Evolutionary conservation across 2,888 invertebrate species (phyloP), one percentile per base, ranked within the genome.

Genomic region (Spisula subtruncata): DNA sequence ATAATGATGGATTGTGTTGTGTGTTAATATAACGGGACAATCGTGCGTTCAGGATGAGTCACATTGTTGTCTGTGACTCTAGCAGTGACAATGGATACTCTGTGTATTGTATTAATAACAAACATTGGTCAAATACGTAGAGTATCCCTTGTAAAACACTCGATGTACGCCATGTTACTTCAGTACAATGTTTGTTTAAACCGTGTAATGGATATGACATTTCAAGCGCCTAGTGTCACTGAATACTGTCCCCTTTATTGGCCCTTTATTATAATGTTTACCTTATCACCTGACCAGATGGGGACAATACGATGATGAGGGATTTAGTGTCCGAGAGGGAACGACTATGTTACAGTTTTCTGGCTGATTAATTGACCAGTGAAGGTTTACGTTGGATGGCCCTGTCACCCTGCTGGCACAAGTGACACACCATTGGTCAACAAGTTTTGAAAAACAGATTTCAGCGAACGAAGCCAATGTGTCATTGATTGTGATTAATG

Each of bases 211-310:
- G 16, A 35, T 75, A 35, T 75, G 75, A 75, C 75, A 75, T 75
- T 75, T 75, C 75, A 75, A 75, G 75, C 32, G 0, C 32, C 14
- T 18, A 32, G 35, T 35, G 75, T 75, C 75, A 75, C 18, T 25
- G 18, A 75, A 25, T 75, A 35, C 32, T 35, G 75, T 14, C 35
- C 75, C 75, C 32, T 41, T 32, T 75, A 18, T 75, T 35, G 75
- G 32, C 75, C 75, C 75, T 20, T 75, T 75, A 75, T 35, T 32
- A 35, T 16, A 75, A 75, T 85, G 85, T 85, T 85, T 85, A 85
- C 41, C 29, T 85, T 81, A 46, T 80, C 88, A 75, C 80, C 29
- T 84, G 88, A 88, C 88, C 88, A 88, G 88, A 88, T 88, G 88
- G 83, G n/a, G 41, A 66, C 35, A 81, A 71, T 82, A 82, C 48